These are phyloP conservation scores for Ochropleura leucogaster DNA, from an alignment of 2,888 invertebrate genomes.

Conservation along the genomic window DNA sequence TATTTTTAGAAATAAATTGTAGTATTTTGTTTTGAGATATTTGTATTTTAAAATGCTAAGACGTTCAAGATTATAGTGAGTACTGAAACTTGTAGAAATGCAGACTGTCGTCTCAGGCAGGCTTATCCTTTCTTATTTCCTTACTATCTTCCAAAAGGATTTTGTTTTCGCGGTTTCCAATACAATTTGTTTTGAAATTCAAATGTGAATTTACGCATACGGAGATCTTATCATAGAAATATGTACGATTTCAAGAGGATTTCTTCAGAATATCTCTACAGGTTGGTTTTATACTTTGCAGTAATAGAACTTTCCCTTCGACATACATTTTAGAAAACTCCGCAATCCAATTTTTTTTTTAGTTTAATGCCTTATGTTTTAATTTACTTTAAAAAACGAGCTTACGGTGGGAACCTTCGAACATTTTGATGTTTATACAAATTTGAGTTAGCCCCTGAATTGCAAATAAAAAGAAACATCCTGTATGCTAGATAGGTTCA, in stretches of 20 bases:
- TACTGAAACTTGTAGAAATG: slow-evolving; percentile 36
- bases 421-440: background rate
- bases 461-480: background rate
- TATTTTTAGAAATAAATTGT: background rate
- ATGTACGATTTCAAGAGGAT: slow-evolving; percentile 3
- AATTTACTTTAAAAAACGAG: background rate
- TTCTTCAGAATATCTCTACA: background rate
- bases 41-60: slow-evolving; percentile 11
- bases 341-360: background rate
- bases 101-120: slow-evolving; percentile 18
- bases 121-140: slow-evolving; percentile 41
- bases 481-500: slow-evolving; percentile 19
- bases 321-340: background rate
- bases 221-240: slow-evolving; percentile 23
- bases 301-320: background rate
- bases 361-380: background rate
- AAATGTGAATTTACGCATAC: slow-evolving; percentile 33
- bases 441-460: no score
- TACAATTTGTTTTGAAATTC: slow-evolving; percentile 55
- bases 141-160: slow-evolving; percentile 34
- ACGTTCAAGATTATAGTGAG: background rate
- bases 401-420: background rate
- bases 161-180: slow-evolving; percentile 41
- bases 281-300: background rate
- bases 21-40: background rate